Conservation (phyloP, 64 coral and sea anemone genomes). For the Cladopsammia gracilis region DNA sequence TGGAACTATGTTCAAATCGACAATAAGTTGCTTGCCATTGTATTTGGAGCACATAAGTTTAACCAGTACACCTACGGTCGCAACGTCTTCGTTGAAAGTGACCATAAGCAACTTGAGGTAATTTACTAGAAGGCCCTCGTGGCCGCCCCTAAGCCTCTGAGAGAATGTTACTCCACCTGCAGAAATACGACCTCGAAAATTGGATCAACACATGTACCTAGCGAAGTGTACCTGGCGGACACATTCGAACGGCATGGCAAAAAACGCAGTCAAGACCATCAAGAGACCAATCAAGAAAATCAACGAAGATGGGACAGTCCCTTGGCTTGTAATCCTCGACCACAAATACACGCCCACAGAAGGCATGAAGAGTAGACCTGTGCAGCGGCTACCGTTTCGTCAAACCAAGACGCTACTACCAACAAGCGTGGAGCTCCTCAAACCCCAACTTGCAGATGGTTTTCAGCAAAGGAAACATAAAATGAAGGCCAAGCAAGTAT, state of each 20-base stretch:
- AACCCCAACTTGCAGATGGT: constrained; percentile 33
- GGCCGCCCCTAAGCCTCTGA: not conserved
- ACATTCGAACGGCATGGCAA: no score
- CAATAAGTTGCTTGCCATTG: not conserved
- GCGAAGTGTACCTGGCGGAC: no score
- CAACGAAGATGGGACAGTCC: no score
- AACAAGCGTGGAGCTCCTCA: constrained; percentile 31
- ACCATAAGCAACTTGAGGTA: constrained; percentile 5
- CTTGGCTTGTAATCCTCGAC: no score
- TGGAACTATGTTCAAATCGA: not conserved
- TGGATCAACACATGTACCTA: no score
- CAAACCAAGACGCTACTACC: constrained; percentile 62
- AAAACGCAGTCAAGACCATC: no score
- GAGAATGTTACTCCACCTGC: not conserved
- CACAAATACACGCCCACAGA: no score
- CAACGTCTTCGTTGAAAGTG: not conserved
- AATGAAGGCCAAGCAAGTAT: constrained; percentile 39
- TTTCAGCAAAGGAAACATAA: not conserved
- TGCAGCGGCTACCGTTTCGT: not conserved
- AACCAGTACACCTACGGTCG: constrained; percentile 21
- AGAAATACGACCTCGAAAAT: not conserved
- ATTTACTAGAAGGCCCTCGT: not conserved
- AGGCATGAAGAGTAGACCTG: no score
- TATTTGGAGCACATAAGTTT: constrained; percentile 27
- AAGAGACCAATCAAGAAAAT: no score